A percentile compares a stretch with the other conserved stretches of the same genome.
Evolutionary conservation across 2,888 invertebrate genomes (phyloP).

Genomic region (Eupsilia transversa): DNA sequence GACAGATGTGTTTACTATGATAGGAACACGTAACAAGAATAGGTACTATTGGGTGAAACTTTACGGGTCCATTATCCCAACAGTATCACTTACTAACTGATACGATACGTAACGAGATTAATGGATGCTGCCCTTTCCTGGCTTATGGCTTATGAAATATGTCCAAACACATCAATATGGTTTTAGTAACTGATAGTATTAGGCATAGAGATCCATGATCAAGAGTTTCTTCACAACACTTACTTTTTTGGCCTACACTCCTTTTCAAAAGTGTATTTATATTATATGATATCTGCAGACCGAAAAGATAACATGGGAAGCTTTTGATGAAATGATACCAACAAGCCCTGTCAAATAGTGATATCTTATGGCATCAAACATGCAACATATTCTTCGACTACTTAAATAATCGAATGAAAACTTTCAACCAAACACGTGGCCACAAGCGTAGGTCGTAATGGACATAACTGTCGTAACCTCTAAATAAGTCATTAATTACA

Average conservation of each 20-base stretch:
- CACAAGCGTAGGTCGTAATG: slow-evolving; percentile 58
- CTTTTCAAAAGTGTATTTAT: neutral
- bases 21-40: neutral
- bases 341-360: neutral
- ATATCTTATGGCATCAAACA: neutral
- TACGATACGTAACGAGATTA: slow-evolving; percentile 40
- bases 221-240: neutral
- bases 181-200: slow-evolving; percentile 12
- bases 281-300: too few species aligned
- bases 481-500: slow-evolving; percentile 79
- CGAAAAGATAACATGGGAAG: neutral
- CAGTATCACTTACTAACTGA: slow-evolving; percentile 49
- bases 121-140: slow-evolving; percentile 27
- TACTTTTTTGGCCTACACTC: neutral
- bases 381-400: neutral
- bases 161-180: slow-evolving; percentile 32
- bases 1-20: neutral
- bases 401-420: slow-evolving; percentile 11
- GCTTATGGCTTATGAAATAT: slow-evolving; percentile 6
- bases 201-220: too few species aligned
- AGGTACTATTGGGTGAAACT: slow-evolving; percentile 9
- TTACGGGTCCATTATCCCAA: slow-evolving; percentile 15
- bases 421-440: slow-evolving; percentile 20
- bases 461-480: slow-evolving; percentile 65
- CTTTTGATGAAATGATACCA: neutral